These are phyloP conservation scores for Capitella teleta DNA, from an alignment of 1,140 invertebrate genomes.

Conservation along the genomic window DNA sequence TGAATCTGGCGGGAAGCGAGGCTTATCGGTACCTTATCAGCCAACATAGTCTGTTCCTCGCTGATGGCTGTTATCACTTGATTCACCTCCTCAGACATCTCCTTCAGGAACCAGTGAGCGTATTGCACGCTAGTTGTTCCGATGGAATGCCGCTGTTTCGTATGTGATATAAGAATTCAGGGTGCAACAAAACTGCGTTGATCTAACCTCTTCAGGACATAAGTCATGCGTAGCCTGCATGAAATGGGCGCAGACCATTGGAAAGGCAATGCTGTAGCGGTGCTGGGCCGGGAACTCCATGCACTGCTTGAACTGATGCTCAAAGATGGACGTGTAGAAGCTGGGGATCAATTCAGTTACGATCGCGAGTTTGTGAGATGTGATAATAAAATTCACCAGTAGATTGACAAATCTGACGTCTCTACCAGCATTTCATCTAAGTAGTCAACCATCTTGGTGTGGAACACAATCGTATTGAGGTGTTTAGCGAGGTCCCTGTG, in stretches of 20 bases:
- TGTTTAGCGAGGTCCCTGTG: slow-evolving; percentile 76
- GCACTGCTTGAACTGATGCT: slow-evolving; percentile 97
- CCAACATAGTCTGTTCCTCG: slow-evolving; percentile 90
- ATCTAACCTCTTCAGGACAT: slow-evolving; percentile 82
- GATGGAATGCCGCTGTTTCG: slow-evolving; percentile 80
- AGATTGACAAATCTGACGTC: slow-evolving; percentile 91
- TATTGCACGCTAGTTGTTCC: slow-evolving; percentile 88
- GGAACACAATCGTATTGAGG: slow-evolving; percentile 89
- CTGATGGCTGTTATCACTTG: slow-evolving; percentile 97
- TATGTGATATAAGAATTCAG: background rate
- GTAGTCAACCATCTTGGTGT: slow-evolving; percentile 96
- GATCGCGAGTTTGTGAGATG: background rate
- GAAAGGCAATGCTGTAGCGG: slow-evolving; percentile 93
- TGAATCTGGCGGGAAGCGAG: background rate
- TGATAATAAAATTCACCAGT: slow-evolving; percentile 57
- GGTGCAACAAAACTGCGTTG: background rate
- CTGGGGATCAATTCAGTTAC: slow-evolving; percentile 35
- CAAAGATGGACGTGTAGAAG: slow-evolving; percentile 93
- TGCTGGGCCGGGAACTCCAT: slow-evolving; percentile 96
- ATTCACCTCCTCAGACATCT: slow-evolving; percentile 98
- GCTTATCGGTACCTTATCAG: slow-evolving; percentile 55
- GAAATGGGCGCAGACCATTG: slow-evolving; percentile 93
- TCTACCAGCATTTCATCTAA: slow-evolving; percentile 94
- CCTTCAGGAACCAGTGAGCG: slow-evolving; percentile 93
- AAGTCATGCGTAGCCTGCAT: slow-evolving; percentile 95